Evolutionary conservation across 2,797 vertebrate species (phyloP), one percentile per base, ranked within the genome.

Genomic region (Liasis olivaceus): DNA sequence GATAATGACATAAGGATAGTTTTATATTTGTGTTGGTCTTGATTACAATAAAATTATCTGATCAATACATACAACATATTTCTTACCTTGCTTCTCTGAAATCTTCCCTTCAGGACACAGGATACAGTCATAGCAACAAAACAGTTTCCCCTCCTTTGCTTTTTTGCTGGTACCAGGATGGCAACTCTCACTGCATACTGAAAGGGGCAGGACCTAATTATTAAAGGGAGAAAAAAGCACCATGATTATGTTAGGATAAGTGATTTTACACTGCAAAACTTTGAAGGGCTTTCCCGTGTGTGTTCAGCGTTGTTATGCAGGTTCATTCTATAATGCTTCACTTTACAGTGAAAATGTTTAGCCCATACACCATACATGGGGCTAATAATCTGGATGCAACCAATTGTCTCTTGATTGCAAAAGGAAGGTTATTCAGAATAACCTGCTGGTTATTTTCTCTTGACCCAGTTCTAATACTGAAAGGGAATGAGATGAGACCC

Each of bases 111-210:
- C 72, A 47, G 89, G 89, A 84, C 89, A 90, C 9, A 24, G 56
- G 24, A 84, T 81, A 2, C 89, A 90, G 28, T 90, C 89, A 84
- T 90, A 84, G 36, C 89, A 90, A 15, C 89, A 90, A 60, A 84
- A 60, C 11, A 58, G 58, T 58, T 90, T 36, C 58, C 89, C 72
- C 22, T 90, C 89, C 14, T 84, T 90, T 24, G 47, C 56, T 90
- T 81, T 90, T 31, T 90, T 90, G 1, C 24, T 90, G 24, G 22
- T 42, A 4, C 89, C 89, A 28, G 58, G 69, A 90, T 4, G 22
- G 9, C 89, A 90, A 26, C 56, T 90, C 14, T 90, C 89, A 84
- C 31, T 60, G 2, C 89, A 90, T 28, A 60, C 24, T 60, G 89
- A 90, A 47, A 47, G 22, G 47, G 89, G 89, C 26, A 42, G 72